Conservation (phyloP, 2,888 invertebrate species). For the Anodontia alba region DNA sequence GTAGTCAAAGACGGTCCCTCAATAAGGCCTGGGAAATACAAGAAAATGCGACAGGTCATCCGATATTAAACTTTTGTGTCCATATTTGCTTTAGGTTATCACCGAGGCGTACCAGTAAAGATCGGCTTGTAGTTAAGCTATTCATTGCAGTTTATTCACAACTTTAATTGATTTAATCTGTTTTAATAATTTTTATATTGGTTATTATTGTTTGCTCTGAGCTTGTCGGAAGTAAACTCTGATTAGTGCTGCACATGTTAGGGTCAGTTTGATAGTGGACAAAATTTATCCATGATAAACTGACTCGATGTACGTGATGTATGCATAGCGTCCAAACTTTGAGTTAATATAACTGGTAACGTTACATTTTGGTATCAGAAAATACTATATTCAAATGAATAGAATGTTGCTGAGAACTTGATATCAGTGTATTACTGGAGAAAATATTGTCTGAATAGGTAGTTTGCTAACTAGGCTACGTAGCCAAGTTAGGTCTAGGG, state of each 20-base stretch:
- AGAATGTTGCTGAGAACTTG: no score
- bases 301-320: no score
- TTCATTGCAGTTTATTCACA: slow-evolving; percentile 18
- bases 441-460: no score
- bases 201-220: slow-evolving; percentile 3
- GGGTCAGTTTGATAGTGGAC: neutral
- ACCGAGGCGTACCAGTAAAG: neutral
- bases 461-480: no score
- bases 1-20: slow-evolving; percentile 1
- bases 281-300: neutral
- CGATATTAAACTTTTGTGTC: slow-evolving; percentile 15
- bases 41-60: slow-evolving; percentile 17
- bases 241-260: slow-evolving; percentile 15
- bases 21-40: slow-evolving; percentile 20
- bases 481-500: no score
- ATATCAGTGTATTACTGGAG: no score
- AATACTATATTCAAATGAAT: no score
- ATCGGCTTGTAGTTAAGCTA: slow-evolving; percentile 15
- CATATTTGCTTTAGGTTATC: slow-evolving; percentile 20
- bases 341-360: no score
- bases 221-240: neutral
- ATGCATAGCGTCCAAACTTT: no score
- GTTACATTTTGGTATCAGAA: no score
- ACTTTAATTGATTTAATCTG: slow-evolving; percentile 17
- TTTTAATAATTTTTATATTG: slow-evolving; percentile 18